Evolutionary conservation across 1,140 invertebrate genomes (phyloP).

Genomic region (Gryon sp.): DNA sequence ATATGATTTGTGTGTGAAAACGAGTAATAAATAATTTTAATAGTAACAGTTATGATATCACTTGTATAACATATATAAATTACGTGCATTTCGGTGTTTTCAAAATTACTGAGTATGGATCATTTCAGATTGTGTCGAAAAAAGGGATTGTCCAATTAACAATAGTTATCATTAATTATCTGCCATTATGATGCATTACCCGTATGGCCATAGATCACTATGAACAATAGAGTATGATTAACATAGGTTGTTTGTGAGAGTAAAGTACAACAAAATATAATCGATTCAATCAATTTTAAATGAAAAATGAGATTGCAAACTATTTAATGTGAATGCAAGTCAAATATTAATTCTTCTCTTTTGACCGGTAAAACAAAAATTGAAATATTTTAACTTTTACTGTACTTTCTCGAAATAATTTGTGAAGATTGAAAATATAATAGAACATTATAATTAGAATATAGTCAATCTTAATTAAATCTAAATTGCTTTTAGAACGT

Average conservation of each 20-base stretch:
- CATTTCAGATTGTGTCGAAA: neutral
- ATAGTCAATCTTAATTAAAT: too few relatives aligned
- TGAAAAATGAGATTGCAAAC: neutral
- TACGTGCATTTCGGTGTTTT: too few relatives aligned
- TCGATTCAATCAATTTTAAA: constrained; percentile 4
- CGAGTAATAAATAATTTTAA: too few relatives aligned
- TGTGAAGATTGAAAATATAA: too few relatives aligned
- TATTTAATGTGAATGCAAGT: neutral
- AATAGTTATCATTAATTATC: constrained; percentile 7
- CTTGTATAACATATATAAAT: too few relatives aligned
- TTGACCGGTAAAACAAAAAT: too few relatives aligned
- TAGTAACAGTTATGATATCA: neutral
- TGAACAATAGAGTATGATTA: constrained; percentile 17
- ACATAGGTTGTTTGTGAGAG: constrained; percentile 8
- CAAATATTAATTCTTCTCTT: too few relatives aligned
- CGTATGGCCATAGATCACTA: constrained; percentile 14
- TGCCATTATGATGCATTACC: constrained; percentile 20
- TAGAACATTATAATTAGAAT: too few relatives aligned
- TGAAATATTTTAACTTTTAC: too few relatives aligned
- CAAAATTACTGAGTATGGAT: neutral
- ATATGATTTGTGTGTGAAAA: too few relatives aligned
- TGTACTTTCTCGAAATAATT: too few relatives aligned
- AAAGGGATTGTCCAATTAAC: neutral
- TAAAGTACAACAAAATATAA: constrained; percentile 12
- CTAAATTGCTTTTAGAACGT: too few relatives aligned